Evolutionary conservation across 2,113 vertebrate species (phyloP).

Genomic region (Delphinus delphis): DNA sequence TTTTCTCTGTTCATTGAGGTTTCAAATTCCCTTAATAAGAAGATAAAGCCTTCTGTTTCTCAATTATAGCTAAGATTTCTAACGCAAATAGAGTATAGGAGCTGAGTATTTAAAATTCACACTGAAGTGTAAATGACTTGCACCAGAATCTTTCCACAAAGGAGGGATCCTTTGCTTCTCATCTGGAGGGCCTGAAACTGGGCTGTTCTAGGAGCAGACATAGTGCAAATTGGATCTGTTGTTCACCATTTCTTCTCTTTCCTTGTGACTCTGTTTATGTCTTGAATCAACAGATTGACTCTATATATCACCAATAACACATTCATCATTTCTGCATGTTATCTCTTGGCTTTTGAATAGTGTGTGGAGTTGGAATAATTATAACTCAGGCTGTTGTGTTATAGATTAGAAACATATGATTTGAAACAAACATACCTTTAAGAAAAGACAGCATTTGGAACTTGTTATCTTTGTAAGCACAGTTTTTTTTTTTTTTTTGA

Average conservation of each 20-base stretch:
- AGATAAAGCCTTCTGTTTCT: background rate
- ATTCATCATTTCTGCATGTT: slow-evolving; percentile 68
- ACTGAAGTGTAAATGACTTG: background rate
- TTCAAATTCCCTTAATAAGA: slow-evolving; percentile 2
- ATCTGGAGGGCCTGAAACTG: background rate
- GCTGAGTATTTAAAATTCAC: background rate
- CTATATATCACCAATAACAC: background rate
- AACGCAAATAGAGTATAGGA: background rate
- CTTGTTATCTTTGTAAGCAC: slow-evolving; percentile 78
- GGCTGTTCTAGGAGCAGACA: background rate
- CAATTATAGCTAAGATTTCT: slow-evolving; percentile 23
- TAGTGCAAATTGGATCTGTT: slow-evolving; percentile 27
- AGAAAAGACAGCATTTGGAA: slow-evolving; percentile 83
- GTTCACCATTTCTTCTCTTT: slow-evolving; percentile 55
- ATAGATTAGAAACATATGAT: slow-evolving; percentile 81
- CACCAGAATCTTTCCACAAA: background rate
- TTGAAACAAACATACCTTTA: slow-evolving; percentile 81
- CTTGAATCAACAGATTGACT: slow-evolving; percentile 51
- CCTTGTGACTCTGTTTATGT: slow-evolving; percentile 51
- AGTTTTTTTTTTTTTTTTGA: slow-evolving; percentile 30
- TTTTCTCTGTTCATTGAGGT: background rate
- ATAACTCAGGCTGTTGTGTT: slow-evolving; percentile 75
- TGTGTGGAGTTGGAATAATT: slow-evolving; percentile 73
- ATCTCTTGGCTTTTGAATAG: slow-evolving; percentile 72
- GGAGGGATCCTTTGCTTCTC: background rate